Base-by-base conservation (phyloP, 2,888 invertebrate species). In the Idaea aversata region DNA sequence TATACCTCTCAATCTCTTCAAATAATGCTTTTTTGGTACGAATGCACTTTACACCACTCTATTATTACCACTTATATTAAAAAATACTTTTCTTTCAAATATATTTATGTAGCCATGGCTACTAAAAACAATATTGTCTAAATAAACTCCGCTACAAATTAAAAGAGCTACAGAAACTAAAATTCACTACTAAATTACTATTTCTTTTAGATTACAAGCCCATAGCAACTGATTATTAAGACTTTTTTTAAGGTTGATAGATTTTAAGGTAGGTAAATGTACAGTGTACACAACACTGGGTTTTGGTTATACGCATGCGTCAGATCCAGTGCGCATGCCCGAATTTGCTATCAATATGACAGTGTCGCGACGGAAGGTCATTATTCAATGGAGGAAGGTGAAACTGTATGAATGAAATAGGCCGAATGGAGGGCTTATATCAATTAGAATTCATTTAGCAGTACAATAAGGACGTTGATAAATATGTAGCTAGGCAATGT, bases 341-440 rank as follows among this genome's bases (percentile, higher is more conserved):
- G 65, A 35, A 59, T 68, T 75, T 77, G 82, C 79, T 88, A 88
- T 92, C 92, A 86, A 92, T 92, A 92, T 90, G 88, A 87, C 81
- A 83, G 72, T 75, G 79, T 69, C 74, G 67, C 71, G 74, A 78
- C 72, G 69, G 84, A 86, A 86, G 85, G 86, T 85, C 83, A 75
- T 66, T 77, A 67, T 80, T 90, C 88, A 91, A 89, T 91, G 90
- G 83, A 74, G 75, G 82, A 84, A 85, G 84, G 84, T 82, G 80
- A 83, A 78, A 77, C 76, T 73, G 78, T 76, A 88, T 91, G 90
- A 91, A 91, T 92, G 90, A 82, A 84, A 64, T 61, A 64, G 34
- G 63, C 36, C 66, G 67, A 75, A 70, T 70, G 69, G 10, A 72
- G 72, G 73, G 64, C 64, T 72, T 61, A 67, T 69, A 72, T 74